phyloP scores from a whole-genome alignment of 2,888 invertebrate genomes.

The Archaeoteleia sp. region DNA sequence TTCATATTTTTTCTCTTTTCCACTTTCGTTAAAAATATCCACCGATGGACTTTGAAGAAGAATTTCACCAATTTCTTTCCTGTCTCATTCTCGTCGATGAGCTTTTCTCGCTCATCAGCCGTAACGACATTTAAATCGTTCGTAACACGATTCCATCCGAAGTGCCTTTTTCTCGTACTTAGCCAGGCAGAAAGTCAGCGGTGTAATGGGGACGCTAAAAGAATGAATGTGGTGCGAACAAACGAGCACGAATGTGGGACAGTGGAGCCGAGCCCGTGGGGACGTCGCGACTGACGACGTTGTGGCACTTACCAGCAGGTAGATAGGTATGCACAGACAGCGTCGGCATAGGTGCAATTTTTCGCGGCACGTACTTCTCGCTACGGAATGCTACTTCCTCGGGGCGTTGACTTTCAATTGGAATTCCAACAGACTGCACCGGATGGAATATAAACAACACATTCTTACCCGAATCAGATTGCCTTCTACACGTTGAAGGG shows the following conservation, averaged over 20 bases:
- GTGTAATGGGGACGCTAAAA: slow-evolving; percentile 11
- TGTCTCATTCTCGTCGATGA: not conserved
- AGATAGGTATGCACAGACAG: slow-evolving; percentile 24
- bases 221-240: slow-evolving; percentile 16
- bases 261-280: slow-evolving; percentile 2
- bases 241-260: slow-evolving; percentile 9
- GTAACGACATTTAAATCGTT: slow-evolving; percentile 10
- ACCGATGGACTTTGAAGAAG: too few relatives aligned
- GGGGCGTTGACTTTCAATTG: slow-evolving; percentile 39
- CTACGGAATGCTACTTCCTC: slow-evolving; percentile 29
- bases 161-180: slow-evolving; percentile 24
- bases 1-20: too few relatives aligned
- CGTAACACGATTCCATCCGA: slow-evolving; percentile 3
- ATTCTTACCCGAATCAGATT: slow-evolving; percentile 38
- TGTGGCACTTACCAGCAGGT: slow-evolving; percentile 1
- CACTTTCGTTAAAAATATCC: too few relatives aligned
- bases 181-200: slow-evolving; percentile 30
- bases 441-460: slow-evolving; percentile 36
- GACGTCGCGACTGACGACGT: slow-evolving; percentile 1
- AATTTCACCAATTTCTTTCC: not conserved
- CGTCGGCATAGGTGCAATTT: slow-evolving; percentile 26
- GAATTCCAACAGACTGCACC: slow-evolving; percentile 27
- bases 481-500: slow-evolving; percentile 19
- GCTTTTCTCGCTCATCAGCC: not conserved
- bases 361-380: slow-evolving; percentile 35